phyloP scores from a whole-genome alignment of 2,888 invertebrate genomes.

The Azorinus chamasolen region DNA sequence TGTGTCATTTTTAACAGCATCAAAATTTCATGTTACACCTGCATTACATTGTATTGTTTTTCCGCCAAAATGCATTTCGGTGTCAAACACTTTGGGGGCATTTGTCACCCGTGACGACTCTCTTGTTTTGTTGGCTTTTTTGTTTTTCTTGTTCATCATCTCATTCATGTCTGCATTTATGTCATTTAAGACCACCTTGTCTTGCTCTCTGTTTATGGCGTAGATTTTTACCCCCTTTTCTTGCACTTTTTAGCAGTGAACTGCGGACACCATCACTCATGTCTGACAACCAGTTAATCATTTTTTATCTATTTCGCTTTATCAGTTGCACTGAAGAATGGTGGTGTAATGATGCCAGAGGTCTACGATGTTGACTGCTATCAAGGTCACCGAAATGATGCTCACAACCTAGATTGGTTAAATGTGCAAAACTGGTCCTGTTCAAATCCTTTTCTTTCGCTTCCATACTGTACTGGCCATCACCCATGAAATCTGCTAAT shows the following conservation, averaged over 20 bases:
- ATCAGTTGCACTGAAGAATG: slow-evolving; percentile 62
- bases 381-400: slow-evolving; percentile 69
- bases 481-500: too few species aligned
- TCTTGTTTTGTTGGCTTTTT: too few species aligned
- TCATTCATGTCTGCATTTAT: slow-evolving; percentile 33
- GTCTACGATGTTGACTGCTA: slow-evolving; percentile 48
- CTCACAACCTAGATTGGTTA: slow-evolving; percentile 64
- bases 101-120: too few species aligned
- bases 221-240: slow-evolving; percentile 40
- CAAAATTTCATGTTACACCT: too few species aligned
- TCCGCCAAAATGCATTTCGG: too few species aligned
- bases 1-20: too few species aligned
- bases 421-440: slow-evolving; percentile 12
- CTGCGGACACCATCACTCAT: slow-evolving; percentile 27
- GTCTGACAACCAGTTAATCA: slow-evolving; percentile 47
- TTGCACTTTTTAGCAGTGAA: slow-evolving; percentile 26
- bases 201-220: slow-evolving; percentile 17
- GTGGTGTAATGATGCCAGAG: slow-evolving; percentile 60
- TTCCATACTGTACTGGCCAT: too few species aligned
- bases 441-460: too few species aligned
- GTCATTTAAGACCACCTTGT: slow-evolving; percentile 21
- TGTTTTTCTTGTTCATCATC: slow-evolving; percentile 9
- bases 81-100: too few species aligned
- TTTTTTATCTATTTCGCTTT: slow-evolving; percentile 48
- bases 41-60: too few species aligned